Percentiles rank a stretch among this genome's conserved stretches.
These are phyloP conservation scores for Latheticus oryzae DNA, from an alignment of 2,888 invertebrate species.

Conservation along the genomic window DNA sequence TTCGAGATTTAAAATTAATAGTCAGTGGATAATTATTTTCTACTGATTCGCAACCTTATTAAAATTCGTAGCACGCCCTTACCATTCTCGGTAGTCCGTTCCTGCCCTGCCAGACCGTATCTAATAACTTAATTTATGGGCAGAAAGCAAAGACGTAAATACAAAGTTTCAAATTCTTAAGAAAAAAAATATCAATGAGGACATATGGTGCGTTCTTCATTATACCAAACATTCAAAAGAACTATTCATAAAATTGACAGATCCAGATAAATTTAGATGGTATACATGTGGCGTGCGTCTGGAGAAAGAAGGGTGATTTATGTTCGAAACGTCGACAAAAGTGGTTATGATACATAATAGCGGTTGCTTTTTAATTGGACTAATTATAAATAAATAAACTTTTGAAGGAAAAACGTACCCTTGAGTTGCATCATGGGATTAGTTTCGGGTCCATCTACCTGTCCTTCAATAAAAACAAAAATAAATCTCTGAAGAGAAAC, in stretches of 20 bases:
- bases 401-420: slow-evolving; percentile 10
- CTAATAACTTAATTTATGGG: slow-evolving; percentile 41
- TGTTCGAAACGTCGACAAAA: slow-evolving; percentile 24
- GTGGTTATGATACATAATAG: slow-evolving; percentile 9
- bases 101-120: slow-evolving; percentile 32
- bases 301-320: slow-evolving; percentile 26
- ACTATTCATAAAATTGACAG: slow-evolving; percentile 53
- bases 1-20: no score
- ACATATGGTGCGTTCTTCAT: slow-evolving; percentile 39
- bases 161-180: slow-evolving; percentile 9
- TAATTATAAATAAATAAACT: no score
- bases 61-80: slow-evolving; percentile 29
- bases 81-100: slow-evolving; percentile 24
- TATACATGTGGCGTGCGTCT: slow-evolving; percentile 43
- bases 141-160: slow-evolving; percentile 14
- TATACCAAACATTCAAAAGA: slow-evolving; percentile 42
- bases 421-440: slow-evolving; percentile 18
- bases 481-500: slow-evolving; percentile 30
- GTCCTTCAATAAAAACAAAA: slow-evolving; percentile 32
- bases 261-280: slow-evolving; percentile 51
- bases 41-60: slow-evolving; percentile 28
- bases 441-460: slow-evolving; percentile 28
- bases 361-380: not conserved
- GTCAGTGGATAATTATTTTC: slow-evolving; percentile 25
- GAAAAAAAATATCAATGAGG: slow-evolving; percentile 29